These are phyloP conservation scores for Celastrina argiolus DNA, from an alignment of 2,888 invertebrate species.

Conservation along the genomic window DNA sequence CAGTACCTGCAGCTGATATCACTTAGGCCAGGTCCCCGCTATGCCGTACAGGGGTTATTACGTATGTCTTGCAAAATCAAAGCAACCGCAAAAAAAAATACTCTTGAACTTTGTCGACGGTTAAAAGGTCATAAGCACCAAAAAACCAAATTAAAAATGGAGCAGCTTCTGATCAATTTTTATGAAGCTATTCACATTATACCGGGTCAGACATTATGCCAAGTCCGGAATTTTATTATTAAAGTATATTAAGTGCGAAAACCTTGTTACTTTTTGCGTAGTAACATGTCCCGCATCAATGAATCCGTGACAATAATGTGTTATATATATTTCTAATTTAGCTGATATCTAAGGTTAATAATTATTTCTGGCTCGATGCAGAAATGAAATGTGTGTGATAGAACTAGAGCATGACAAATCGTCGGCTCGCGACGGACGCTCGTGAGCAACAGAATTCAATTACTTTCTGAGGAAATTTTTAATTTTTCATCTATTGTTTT, in stretches of 20 bases:
- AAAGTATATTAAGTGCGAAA: background rate
- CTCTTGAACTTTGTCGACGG: too few species aligned
- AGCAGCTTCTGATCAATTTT: too few species aligned
- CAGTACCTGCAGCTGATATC: too few species aligned
- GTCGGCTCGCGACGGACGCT: constrained; percentile 15
- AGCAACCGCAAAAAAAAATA: too few species aligned
- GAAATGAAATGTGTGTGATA: constrained; percentile 23
- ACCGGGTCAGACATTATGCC: too few species aligned
- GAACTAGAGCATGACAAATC: constrained; percentile 22
- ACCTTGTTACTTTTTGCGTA: background rate
- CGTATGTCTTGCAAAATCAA: too few species aligned
- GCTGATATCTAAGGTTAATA: constrained; percentile 17
- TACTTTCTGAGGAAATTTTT: constrained; percentile 19
- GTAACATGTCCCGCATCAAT: background rate
- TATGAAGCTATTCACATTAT: too few species aligned
- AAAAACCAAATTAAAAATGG: too few species aligned
- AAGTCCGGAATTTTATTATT: background rate
- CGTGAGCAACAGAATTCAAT: constrained; percentile 3
- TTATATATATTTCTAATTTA: constrained; percentile 22
- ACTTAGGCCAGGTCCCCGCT: too few species aligned
- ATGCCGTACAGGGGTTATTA: too few species aligned
- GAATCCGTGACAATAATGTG: constrained; percentile 16
- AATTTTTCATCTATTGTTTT: constrained; percentile 9
- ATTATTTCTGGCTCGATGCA: constrained; percentile 23
- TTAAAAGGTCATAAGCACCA: too few species aligned